Evolutionary conservation across 2,113 vertebrate genomes (phyloP), one percentile per base, ranked within the genome.

Genomic region (Brachypodius melanocephalos): DNA sequence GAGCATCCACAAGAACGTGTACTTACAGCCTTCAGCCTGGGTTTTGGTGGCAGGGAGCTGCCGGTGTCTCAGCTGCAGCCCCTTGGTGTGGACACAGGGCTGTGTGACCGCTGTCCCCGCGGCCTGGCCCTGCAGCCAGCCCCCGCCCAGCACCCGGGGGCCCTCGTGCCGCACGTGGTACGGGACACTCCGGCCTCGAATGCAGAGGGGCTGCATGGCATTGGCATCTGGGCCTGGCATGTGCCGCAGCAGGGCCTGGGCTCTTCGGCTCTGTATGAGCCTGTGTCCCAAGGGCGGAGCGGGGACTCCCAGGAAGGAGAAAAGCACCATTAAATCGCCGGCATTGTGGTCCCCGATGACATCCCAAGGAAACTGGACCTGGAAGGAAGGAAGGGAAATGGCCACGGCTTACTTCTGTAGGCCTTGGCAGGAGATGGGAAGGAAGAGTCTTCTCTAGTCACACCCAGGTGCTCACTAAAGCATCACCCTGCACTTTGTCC

Each of bases 1-100:
- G 26, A 26, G 14, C 34, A 52, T 2, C 32, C 62, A 3, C 17
- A 14, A 75, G 24, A 34, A 5, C 0, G 4, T 2, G 14, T 88
- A 97, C 98, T 98, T 95, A 98, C 97, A 59, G 63, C 65, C 68
- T 16, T 84, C 90, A 17, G 61, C 62, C 88, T 75, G 80, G 58
- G 34, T 29, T 68, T 51, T 13, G 18, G 51, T 8, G 5, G 62
- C 86, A 14, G 85, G 69, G 40, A 93, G 93, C 42, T 5, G 59
- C 65, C 42, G 85, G 22, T 69, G 86, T 26, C 73, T 82, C 11
- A 2, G 58, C 59, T 85, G 96, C 90, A 78, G 91, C 86, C 85
- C 55, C 48, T 4, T 2, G 10, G 83, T 55, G 14, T 93, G 12
- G 8, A 62, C 14, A 32, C 31, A 67, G 61, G 96, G 49, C 26